Conservation (phyloP, 2,888 invertebrate species). For the Limnephilus lunatus region DNA sequence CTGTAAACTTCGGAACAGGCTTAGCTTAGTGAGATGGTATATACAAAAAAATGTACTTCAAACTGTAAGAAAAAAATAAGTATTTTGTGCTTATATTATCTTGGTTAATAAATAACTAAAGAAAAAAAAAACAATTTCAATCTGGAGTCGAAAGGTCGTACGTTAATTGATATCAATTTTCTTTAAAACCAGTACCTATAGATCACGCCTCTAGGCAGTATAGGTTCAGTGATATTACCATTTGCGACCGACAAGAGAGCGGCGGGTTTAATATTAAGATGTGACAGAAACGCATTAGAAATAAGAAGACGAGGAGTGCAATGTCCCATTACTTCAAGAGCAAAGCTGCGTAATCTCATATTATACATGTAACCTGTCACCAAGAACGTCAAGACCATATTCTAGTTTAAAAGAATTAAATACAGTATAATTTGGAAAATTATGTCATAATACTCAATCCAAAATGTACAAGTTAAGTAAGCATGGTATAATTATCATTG, state of each 20-base stretch:
- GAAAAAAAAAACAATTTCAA: too few species aligned
- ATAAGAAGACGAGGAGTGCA: background rate
- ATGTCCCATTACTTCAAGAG: background rate
- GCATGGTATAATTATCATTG: too few species aligned
- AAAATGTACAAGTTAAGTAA: background rate
- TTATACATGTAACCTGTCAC: background rate
- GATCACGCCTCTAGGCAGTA: background rate
- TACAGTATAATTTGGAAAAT: background rate
- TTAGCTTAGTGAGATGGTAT: too few species aligned
- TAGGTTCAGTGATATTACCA: background rate
- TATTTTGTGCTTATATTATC: too few species aligned
- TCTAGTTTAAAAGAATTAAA: background rate
- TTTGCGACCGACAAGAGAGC: background rate
- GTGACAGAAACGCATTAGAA: constrained; percentile 4
- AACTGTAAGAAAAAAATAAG: too few species aligned
- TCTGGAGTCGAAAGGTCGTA: too few species aligned
- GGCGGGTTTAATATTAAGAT: background rate
- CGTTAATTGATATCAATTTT: too few species aligned
- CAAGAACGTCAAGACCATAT: background rate
- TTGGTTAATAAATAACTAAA: too few species aligned
- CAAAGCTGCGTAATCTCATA: background rate
- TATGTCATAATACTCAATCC: too few species aligned
- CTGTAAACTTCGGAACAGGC: too few species aligned
- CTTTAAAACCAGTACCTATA: background rate
- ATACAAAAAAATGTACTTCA: too few species aligned